A percentile compares a stretch with the other conserved stretches of the same genome.
These are phyloP conservation scores for Lerista edwardsae DNA, from an alignment of 2,797 vertebrate species.

Conservation along the genomic window DNA sequence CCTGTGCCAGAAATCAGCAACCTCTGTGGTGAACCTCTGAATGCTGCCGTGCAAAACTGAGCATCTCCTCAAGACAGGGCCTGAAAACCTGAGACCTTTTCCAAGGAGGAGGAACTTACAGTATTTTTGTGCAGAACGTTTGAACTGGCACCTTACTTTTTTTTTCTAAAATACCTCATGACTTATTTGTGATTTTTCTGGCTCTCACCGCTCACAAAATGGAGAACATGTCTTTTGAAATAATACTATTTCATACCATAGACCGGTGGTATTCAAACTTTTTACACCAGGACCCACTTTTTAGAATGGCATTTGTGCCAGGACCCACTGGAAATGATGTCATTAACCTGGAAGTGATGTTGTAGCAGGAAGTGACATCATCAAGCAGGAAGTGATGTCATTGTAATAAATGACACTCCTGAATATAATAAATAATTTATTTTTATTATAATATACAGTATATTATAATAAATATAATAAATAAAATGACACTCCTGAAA, in stretches of 20 bases:
- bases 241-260: neutral
- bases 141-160: conserved; percentile 27
- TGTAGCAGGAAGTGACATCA: too few relatives aligned
- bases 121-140: conserved; percentile 27
- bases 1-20: conserved; percentile 1
- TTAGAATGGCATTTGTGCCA: too few relatives aligned
- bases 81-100: conserved; percentile 26
- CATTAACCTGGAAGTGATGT: too few relatives aligned
- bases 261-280: too few relatives aligned
- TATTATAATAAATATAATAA: too few relatives aligned
- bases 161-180: conserved; percentile 41
- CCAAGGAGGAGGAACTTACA: conserved; percentile 40
- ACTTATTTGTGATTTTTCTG: neutral
- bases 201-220: conserved; percentile 44
- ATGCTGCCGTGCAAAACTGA: conserved; percentile 7
- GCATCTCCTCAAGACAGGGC: conserved; percentile 39
- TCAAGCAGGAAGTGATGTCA: too few relatives aligned
- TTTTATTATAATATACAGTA: too few relatives aligned
- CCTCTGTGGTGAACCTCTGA: conserved; percentile 39
- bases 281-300: too few relatives aligned
- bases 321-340: too few relatives aligned
- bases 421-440: too few relatives aligned
- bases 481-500: too few relatives aligned
- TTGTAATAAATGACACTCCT: too few relatives aligned
- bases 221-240: conserved; percentile 2